Conservation (phyloP, 2,113 vertebrate species). For the Protobothrops mucrosquamatus region DNA sequence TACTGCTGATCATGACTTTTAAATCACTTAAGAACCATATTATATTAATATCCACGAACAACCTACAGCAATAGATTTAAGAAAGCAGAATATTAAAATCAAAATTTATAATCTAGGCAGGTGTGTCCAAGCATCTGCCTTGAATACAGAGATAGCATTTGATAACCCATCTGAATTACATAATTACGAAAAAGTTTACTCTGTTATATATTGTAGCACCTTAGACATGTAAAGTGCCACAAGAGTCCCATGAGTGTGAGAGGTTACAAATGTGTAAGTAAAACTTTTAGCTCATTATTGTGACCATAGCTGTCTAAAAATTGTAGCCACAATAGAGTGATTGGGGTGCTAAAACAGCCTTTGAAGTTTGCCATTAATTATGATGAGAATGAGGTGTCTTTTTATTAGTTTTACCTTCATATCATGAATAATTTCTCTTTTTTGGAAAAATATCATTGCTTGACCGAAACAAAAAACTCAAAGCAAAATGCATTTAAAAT, state of each 20-base stretch:
- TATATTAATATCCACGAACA: not conserved
- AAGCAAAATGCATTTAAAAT: not conserved
- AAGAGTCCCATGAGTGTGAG: too few species aligned
- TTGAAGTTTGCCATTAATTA: not conserved
- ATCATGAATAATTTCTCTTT: not conserved
- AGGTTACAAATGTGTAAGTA: too few species aligned
- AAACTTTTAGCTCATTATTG: too few species aligned
- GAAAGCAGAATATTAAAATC: too few species aligned
- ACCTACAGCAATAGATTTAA: not conserved
- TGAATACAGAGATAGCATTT: not conserved
- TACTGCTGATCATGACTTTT: not conserved
- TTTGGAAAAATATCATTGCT: not conserved
- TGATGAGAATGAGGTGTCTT: not conserved
- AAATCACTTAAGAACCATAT: too few species aligned
- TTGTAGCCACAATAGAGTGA: not conserved
- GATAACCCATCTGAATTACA: not conserved
- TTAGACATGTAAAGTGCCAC: not conserved
- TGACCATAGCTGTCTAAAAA: not conserved
- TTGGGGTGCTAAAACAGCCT: not conserved
- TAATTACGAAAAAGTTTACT: not conserved
- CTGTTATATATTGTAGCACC: not conserved
- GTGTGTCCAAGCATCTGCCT: not conserved
- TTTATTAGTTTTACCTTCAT: not conserved
- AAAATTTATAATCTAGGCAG: too few species aligned
- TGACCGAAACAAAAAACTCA: not conserved